A percentile compares a stretch with the other conserved stretches of the same genome.
Evolutionary conservation across 2,797 vertebrate genomes (phyloP).

Genomic region (Gallirallus australis): DNA sequence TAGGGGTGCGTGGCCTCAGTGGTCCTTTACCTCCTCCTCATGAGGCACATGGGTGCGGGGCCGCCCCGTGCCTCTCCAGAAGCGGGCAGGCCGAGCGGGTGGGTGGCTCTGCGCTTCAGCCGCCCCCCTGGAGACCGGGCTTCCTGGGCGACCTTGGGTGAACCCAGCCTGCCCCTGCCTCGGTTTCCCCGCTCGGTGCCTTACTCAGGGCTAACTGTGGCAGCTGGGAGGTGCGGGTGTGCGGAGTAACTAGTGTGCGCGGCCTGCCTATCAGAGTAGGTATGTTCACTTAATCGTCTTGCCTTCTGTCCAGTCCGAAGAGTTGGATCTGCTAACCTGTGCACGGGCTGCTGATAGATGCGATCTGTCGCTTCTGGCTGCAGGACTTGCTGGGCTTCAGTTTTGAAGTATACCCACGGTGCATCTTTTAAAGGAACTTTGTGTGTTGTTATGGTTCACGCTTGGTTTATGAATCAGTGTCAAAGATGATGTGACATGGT

Average conservation of each 20-base stretch:
- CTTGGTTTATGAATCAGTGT: neutral
- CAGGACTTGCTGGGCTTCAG: neutral
- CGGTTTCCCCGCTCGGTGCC: neutral
- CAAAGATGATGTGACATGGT: neutral
- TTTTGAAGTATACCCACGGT: neutral
- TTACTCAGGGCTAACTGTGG: neutral
- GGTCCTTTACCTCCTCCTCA: neutral
- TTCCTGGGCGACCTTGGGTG: constrained; percentile 47
- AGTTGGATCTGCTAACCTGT: neutral
- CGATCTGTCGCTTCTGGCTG: neutral
- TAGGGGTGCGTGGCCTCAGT: neutral
- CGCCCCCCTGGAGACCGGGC: neutral
- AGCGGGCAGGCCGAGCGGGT: neutral
- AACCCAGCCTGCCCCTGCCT: neutral
- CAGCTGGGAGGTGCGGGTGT: neutral
- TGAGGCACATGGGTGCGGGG: neutral
- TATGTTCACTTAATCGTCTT: neutral
- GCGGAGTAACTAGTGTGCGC: neutral
- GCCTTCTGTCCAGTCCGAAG: neutral
- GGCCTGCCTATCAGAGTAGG: neutral
- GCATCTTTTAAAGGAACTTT: neutral
- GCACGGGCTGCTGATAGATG: neutral
- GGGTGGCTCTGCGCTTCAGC: neutral
- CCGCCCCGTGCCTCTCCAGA: neutral
- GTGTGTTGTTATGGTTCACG: neutral